A percentile compares a stretch with the other conserved stretches of the same genome.
Conservation (phyloP, 2,888 invertebrate genomes). For the Aspidiotus rigidus region DNA sequence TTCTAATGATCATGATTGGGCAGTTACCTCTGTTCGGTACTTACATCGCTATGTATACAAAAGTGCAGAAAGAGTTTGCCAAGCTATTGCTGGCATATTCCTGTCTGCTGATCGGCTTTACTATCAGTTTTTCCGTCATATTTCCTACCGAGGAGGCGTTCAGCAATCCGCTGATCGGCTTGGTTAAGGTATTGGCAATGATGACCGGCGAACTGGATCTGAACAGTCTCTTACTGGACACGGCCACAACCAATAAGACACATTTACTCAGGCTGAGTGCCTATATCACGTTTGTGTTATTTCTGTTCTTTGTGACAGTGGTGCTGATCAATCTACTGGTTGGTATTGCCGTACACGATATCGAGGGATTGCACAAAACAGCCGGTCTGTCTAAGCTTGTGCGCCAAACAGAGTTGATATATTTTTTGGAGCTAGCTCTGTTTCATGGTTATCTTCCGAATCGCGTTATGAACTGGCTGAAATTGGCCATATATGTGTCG, state of each 20-base stretch:
- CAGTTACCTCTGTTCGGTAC: conserved; percentile 79
- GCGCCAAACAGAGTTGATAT: conserved; percentile 75
- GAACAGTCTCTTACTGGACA: conserved; percentile 64
- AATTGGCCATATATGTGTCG: conserved; percentile 54
- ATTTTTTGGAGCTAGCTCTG: conserved; percentile 71
- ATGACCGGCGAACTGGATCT: conserved; percentile 80
- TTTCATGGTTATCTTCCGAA: conserved; percentile 71
- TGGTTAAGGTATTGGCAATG: conserved; percentile 77
- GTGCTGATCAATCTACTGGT: conserved; percentile 77
- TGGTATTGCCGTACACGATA: conserved; percentile 80
- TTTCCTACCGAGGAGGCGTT: conserved; percentile 74
- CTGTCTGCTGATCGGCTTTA: conserved; percentile 74
- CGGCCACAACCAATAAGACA: conserved; percentile 47
- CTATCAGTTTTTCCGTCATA: conserved; percentile 78
- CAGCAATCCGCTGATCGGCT: conserved; percentile 72
- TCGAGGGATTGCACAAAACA: conserved; percentile 74
- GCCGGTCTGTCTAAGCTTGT: conserved; percentile 75
- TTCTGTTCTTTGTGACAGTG: conserved; percentile 72
- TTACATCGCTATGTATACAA: conserved; percentile 83
- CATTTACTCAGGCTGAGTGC: conserved; percentile 62
- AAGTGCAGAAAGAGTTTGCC: conserved; percentile 77
- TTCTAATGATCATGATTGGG: conserved; percentile 83
- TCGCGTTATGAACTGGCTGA: conserved; percentile 46
- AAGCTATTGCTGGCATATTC: conserved; percentile 77
- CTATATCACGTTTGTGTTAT: conserved; percentile 70